Percentiles rank a stretch among this genome's conserved stretches.
These are phyloP conservation scores for Danaus chrysippus DNA, from an alignment of 2,888 invertebrate genomes.

Conservation along the genomic window DNA sequence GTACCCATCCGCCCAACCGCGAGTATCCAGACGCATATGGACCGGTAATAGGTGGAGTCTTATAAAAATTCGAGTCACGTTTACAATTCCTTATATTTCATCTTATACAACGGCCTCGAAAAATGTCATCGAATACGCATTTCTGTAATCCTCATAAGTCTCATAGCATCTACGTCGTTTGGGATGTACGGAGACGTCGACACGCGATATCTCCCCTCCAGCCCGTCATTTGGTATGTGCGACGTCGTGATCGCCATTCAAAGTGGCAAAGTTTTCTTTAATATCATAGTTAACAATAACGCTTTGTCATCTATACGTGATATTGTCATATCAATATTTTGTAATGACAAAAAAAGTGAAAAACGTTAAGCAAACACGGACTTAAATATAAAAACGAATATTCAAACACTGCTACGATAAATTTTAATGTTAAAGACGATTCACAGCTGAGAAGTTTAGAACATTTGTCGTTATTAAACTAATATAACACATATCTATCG, in stretches of 20 bases:
- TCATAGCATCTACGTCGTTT: conserved; percentile 62
- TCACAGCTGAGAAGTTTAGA: conserved; percentile 11
- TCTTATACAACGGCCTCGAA: conserved; percentile 76
- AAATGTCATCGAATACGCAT: conserved; percentile 80
- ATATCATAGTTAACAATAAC: conserved; percentile 36
- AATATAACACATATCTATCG: conserved; percentile 5
- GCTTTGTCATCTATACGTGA: conserved; percentile 33
- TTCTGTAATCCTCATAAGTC: conserved; percentile 78
- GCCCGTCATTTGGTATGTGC: conserved; percentile 59
- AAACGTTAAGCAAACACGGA: conserved; percentile 40
- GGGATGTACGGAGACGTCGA: conserved; percentile 46
- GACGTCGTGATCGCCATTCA: conserved; percentile 62
- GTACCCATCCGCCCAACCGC: conserved; percentile 70
- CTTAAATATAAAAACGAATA: neutral
- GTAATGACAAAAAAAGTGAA: conserved; percentile 14
- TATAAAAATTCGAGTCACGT: conserved; percentile 73
- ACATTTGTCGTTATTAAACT: conserved; percentile 15
- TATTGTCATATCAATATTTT: conserved; percentile 18
- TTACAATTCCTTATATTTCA: conserved; percentile 78
- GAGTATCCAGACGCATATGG: conserved; percentile 64
- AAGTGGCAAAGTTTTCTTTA: conserved; percentile 42
- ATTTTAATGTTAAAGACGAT: neutral
- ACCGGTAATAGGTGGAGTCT: conserved; percentile 75
- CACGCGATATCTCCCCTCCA: conserved; percentile 44
- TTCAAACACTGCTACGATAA: too few species aligned